These are phyloP conservation scores for Maconellicoccus hirsutus DNA, from an alignment of 1,140 invertebrate species.

Conservation along the genomic window DNA sequence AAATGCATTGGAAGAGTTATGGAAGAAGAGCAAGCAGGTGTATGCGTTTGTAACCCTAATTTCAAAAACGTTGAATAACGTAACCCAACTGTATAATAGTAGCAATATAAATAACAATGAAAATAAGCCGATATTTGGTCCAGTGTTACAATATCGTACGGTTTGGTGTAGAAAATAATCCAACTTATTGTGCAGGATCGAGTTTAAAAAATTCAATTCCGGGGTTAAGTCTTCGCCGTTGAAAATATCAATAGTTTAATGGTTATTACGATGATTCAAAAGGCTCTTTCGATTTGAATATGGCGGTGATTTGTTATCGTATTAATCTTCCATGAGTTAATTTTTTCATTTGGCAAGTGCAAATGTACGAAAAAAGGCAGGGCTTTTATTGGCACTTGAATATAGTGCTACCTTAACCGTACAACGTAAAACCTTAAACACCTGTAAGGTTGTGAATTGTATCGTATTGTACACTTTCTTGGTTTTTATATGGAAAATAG, in stretches of 20 bases:
- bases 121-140: slow-evolving; percentile 6
- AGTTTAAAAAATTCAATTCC: neutral
- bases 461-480: slow-evolving; percentile 2
- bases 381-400: no score
- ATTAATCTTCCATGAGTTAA: no score
- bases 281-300: neutral
- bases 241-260: no score
- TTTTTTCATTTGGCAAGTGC: no score
- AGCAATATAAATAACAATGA: slow-evolving; percentile 9
- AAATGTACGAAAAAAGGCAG: no score
- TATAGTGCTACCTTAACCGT: neutral
- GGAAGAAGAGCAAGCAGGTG: neutral
- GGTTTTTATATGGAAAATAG: neutral
- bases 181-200: neutral
- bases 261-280: neutral
- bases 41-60: slow-evolving; percentile 9
- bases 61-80: neutral
- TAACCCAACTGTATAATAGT: slow-evolving; percentile 1
- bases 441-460: neutral
- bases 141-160: neutral
- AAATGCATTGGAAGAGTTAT: neutral
- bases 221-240: no score
- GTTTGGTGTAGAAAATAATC: neutral
- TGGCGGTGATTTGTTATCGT: no score
- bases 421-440: neutral